Base-by-base conservation (phyloP, 2,113 vertebrate species). In the Pelodiscus sinensis region DNA sequence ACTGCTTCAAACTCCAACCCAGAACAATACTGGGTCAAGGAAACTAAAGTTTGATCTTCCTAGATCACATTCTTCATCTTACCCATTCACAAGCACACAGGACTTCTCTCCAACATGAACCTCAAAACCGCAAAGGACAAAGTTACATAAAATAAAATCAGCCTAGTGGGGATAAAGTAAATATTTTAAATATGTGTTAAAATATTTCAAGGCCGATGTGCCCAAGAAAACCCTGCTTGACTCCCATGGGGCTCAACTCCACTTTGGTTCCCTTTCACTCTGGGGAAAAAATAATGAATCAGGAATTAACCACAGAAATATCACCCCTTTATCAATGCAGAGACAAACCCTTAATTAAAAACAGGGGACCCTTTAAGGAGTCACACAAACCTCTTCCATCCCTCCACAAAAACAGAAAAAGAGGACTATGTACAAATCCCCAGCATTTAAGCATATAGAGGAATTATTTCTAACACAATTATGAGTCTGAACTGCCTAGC, bases 61-160 rank as follows among this genome's bases (percentile, higher is more conserved):
- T 44, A 12, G 52, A 22, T 25, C 71, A 44, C 73, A 14, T 22
- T 19, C 85, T 18, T 24, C 16, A n/a, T 4, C 1, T 60, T 89
- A 80, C n/a, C 13, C 21, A 77, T 77, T 50, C 44, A 50, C 3
- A 83, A 52, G 31, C n/a, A 90, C 44, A 77, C 0, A 1, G n/a
- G 14, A 86, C n/a, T 3, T 29, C 44, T 25, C 77, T 82, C 71
- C 22, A 12, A 8, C 44, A 75, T 44, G 71, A 85, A 88, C 31
- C 14, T 81, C 58, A 38, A 7, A 56, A 86, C 3, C 4, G 29
- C 2, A 62, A 60, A 0, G 2, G n/a, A 12, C 1, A 27, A 44
- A 44, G 56, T 25, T 58, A 58, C 22, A 58, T 44, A 24, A 75
- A 75, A 44, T 75, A 75, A 75, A 44, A 73, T 65, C 14, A 24